phyloP scores from a whole-genome alignment of 2,888 invertebrate genomes.

The Lamellibrachia satsuma region DNA sequence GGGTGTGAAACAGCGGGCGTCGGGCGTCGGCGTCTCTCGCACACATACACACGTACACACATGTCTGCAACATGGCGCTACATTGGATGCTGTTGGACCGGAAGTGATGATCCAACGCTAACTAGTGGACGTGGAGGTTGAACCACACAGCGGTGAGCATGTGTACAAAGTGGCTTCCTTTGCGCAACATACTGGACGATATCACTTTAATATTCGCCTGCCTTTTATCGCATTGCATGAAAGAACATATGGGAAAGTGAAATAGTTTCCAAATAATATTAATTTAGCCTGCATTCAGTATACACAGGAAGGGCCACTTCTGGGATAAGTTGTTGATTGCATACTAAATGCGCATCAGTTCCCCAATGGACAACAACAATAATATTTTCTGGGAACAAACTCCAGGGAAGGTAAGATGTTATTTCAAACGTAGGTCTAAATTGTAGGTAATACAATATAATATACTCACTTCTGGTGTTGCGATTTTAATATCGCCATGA shows the following conservation, averaged over 20 bases:
- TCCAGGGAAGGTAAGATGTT: background rate
- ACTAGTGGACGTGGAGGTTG: background rate
- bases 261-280: background rate
- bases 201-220: background rate
- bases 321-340: background rate
- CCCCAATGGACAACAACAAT: background rate
- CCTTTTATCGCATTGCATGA: background rate
- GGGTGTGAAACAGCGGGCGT: background rate
- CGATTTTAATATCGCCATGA: background rate
- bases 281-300: background rate
- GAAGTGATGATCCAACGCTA: background rate
- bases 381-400: background rate
- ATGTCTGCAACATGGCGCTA: conserved; percentile 8
- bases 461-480: background rate
- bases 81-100: background rate
- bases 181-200: too few relatives aligned
- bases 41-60: background rate
- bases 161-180: too few relatives aligned
- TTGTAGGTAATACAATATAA: too few relatives aligned
- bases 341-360: background rate
- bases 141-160: too few relatives aligned
- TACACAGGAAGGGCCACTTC: background rate
- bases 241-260: background rate
- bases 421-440: background rate
- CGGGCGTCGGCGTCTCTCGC: background rate